These are phyloP conservation scores for Peromyscus attwateri DNA, from an alignment of 2,797 vertebrate species.

Conservation along the genomic window DNA sequence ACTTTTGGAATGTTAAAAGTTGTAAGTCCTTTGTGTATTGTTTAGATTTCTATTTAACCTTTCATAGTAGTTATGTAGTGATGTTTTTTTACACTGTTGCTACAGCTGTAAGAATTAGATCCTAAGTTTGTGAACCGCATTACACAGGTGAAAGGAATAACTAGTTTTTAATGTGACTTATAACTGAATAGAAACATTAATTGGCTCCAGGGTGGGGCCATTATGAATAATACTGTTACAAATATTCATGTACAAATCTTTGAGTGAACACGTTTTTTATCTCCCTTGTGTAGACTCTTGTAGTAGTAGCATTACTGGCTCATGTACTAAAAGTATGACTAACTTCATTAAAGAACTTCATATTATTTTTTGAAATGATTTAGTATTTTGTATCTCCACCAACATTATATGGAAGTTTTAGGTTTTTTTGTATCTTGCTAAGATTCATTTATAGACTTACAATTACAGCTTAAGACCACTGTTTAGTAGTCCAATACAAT, in stretches of 20 bases:
- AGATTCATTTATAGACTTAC: slow-evolving; percentile 7
- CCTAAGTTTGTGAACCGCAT: not conserved
- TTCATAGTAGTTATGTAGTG: slow-evolving; percentile 18
- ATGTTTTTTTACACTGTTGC: not conserved
- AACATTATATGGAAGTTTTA: not conserved
- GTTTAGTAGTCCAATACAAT: not conserved
- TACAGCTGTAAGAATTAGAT: slow-evolving; percentile 22
- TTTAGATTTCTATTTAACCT: slow-evolving; percentile 41
- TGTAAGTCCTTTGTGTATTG: not conserved
- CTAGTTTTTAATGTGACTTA: not conserved
- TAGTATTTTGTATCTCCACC: not conserved
- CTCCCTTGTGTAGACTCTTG: not conserved
- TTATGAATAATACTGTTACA: slow-evolving; percentile 6
- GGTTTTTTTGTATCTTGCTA: not conserved
- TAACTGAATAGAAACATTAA: slow-evolving; percentile 39
- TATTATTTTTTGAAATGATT: not conserved
- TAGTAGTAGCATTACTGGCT: not conserved
- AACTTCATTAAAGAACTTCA: not conserved
- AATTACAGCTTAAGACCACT: not conserved
- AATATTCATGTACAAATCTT: slow-evolving; percentile 30
- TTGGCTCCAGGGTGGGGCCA: not conserved
- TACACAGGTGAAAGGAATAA: slow-evolving; percentile 33
- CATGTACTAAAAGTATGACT: not conserved
- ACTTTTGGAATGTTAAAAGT: not conserved
- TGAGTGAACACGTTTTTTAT: slow-evolving; percentile 5